Evolutionary conservation across 2,888 invertebrate species (phyloP), one percentile per base, ranked within the genome.

Genomic region (Chrysomela aeneicollis): DNA sequence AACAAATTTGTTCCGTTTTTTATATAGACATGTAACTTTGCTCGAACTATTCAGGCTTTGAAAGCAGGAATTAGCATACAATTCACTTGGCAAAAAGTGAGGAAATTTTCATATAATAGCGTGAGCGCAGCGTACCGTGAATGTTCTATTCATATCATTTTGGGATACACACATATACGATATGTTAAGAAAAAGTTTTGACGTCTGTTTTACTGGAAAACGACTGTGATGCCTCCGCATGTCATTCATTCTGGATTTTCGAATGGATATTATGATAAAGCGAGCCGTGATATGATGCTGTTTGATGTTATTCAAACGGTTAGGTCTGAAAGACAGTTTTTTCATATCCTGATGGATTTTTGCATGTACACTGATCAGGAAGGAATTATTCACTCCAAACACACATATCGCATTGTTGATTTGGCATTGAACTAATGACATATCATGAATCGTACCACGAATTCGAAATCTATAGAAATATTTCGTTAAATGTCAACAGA

Each of bases 161-260:
- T 69, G 63, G 68, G 65, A 64, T 61, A 61, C 55, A 69, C 51
- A 69, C 68, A 64, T 71, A 42, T 6, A 15, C 42, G 69, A 69
- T 69, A 69, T 72, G 71, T 67, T 69, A 71, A 71, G 71, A 71
- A 71, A 71, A 71, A 71, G 69, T 71, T 71, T 71, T 71, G 69
- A 71, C 69, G 66, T 70, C 69, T 65, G 70, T 71, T 72, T 64
- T 68, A 70, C 54, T 59, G 64, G 58, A 42, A 50, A 59, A 62
- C 61, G 67, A 67, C 67, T 65, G 53, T 58, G 65, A 58, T 42
- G 57, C 62, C 42, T 64, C 60, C 67, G 64, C 67, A 57, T 64
- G 67, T 67, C 67, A 67, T 67, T 71, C 72, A 72, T 71, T 70
- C 21, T 67, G 61, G 68, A 72, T 70, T 72, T 64, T 63, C 63